Base-by-base conservation (phyloP, 2,797 vertebrate species). In the Cynodonichthys magdalenae region DNA sequence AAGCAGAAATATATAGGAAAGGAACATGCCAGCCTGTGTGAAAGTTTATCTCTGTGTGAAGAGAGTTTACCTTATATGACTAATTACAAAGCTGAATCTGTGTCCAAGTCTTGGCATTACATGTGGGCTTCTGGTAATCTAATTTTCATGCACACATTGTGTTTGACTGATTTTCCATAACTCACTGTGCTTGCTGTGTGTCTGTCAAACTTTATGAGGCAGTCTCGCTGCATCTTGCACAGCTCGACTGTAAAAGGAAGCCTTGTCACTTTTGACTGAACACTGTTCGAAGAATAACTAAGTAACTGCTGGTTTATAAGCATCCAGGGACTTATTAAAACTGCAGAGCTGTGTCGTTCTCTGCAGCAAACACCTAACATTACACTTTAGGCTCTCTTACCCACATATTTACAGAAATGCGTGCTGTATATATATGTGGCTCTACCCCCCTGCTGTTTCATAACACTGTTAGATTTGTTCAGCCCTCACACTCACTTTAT, bases 301-400 rank as follows among this genome's bases (percentile, higher is more conserved):
- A 81, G 68, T 41, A 51, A 62, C 28, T 83, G 68, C 72, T 60
- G 77, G 53, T 88, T 88, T 82, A 92, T 70, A 60, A 46, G 68
- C 75, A 81, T 59, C 4, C 80, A 85, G 92, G 90, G 90, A 91
- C 83, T 74, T 84, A 89, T 92, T 90, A 92, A 86, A 60, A 59
- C 55, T 52, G 67, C 59, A 64, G 63, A 76, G 64, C 77, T 76
- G 75, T 80, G 80, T 84, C 76, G 53, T 73, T 88, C 77, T 79
- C 70, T 84, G 80, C 71, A 49, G 58, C 46, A 48, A 64, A 69
- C 15, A 11, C 77, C 76, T 63, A 79, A 82, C 67, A 75, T 71
- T 47, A 56, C 71, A 74, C 69, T 77, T 68, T 63, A 69, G 66
- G 64, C 71, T 77, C 62, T 70, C 61, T 51, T 52, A 63, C 57